Conservation (phyloP, 2,797 vertebrate species). For the Peromyscus eremicus region DNA sequence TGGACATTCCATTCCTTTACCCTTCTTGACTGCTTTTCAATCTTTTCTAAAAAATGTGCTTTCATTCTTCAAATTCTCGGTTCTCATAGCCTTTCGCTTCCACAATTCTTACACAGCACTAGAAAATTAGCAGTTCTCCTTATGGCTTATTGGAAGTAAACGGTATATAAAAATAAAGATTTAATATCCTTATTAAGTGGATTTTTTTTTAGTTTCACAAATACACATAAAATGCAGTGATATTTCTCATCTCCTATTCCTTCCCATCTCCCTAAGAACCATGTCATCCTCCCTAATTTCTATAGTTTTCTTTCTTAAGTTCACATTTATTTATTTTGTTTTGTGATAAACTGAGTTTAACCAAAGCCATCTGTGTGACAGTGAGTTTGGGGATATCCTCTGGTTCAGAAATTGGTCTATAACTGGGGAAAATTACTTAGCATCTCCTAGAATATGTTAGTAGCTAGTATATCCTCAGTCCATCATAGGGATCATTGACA, state of each 20-base stretch:
- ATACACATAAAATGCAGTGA: neutral
- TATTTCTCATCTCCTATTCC: neutral
- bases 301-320: neutral
- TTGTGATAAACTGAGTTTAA: neutral
- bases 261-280: too few species aligned
- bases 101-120: neutral
- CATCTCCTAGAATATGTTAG: too few species aligned
- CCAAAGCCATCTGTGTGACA: neutral
- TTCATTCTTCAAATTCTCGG: neutral
- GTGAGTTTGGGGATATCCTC: neutral
- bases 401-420: neutral
- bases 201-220: neutral
- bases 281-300: neutral
- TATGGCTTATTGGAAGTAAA: neutral
- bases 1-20: neutral
- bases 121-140: neutral
- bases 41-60: neutral
- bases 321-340: neutral
- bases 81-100: neutral
- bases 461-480: neutral
- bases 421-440: neutral
- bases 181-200: neutral
- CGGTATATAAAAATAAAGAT: neutral
- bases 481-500: too few species aligned
- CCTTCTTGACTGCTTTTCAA: neutral